These are phyloP conservation scores for Lophotis ruficrista DNA, from an alignment of 2,113 vertebrate species.

Conservation along the genomic window DNA sequence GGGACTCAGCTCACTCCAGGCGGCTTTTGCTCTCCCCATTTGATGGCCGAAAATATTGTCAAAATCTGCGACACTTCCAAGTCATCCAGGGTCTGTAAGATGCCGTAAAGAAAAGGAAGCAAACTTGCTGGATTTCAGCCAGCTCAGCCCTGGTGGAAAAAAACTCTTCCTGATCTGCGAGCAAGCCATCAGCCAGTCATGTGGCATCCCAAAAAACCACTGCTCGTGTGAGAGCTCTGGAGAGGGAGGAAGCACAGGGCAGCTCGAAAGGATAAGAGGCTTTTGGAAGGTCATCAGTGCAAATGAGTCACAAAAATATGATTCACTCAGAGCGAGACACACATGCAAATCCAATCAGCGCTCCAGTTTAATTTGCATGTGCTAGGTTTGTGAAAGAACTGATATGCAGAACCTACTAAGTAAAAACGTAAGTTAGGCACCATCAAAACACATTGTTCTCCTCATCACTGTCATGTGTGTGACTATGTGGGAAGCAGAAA, in stretches of 20 bases:
- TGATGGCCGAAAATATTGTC: neutral
- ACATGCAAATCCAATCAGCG: neutral
- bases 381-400: neutral
- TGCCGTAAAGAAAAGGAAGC: neutral
- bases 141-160: neutral
- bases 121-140: neutral
- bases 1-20: neutral
- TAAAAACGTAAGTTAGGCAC: neutral
- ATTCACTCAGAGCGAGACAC: slow-evolving; percentile 1
- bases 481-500: neutral
- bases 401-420: neutral
- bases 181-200: neutral
- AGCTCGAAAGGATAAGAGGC: slow-evolving; percentile 21
- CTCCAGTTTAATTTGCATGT: neutral
- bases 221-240: neutral
- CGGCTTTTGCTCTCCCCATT: neutral
- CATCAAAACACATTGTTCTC: neutral
- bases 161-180: neutral
- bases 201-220: slow-evolving; percentile 2
- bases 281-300: slow-evolving; percentile 48
- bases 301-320: slow-evolving; percentile 52
- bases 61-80: neutral
- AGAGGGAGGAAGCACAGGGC: neutral
- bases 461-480: neutral
- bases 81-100: neutral